These are phyloP conservation scores for Sander lucioperca DNA, from an alignment of 2,113 vertebrate species.

Conservation along the genomic window DNA sequence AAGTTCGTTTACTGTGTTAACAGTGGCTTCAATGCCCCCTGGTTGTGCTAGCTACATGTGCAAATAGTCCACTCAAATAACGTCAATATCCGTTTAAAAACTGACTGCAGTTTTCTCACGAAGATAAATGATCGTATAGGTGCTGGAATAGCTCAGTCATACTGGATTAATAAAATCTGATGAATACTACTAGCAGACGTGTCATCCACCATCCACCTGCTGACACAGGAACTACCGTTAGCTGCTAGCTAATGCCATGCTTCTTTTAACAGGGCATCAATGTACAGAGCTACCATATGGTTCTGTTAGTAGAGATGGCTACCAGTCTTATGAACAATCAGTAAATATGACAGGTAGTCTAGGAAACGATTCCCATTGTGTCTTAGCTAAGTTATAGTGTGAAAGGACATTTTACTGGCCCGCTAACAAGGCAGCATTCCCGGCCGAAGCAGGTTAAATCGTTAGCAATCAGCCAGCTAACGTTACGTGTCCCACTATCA, in stretches of 20 bases:
- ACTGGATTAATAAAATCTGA: background rate
- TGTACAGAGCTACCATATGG: constrained; percentile 41
- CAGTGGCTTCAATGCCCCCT: constrained; percentile 37
- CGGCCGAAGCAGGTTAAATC: constrained; percentile 22
- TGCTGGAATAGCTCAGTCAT: background rate
- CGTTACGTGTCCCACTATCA: constrained; percentile 71
- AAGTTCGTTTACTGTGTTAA: constrained; percentile 74
- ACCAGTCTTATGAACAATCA: background rate
- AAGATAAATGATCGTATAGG: fast-evolving
- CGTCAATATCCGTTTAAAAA: background rate
- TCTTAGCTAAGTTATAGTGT: background rate
- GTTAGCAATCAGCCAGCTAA: constrained; percentile 62
- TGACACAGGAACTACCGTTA: constrained; percentile 62
- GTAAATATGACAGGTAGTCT: background rate
- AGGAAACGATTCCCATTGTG: background rate
- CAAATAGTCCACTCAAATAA: constrained; percentile 31
- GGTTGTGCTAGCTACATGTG: constrained; percentile 41
- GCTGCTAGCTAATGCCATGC: constrained; percentile 74
- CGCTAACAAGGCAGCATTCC: constrained; percentile 26
- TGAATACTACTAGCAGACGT: constrained; percentile 50
- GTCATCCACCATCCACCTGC: constrained; percentile 77
- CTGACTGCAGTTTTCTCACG: background rate
- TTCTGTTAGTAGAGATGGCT: background rate
- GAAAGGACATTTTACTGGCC: constrained; percentile 25
- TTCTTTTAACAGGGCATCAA: constrained; percentile 41